Percentiles rank a stretch among this genome's conserved stretches.
phyloP scores from a whole-genome alignment of 2,797 vertebrate species.

The Channa striata region DNA sequence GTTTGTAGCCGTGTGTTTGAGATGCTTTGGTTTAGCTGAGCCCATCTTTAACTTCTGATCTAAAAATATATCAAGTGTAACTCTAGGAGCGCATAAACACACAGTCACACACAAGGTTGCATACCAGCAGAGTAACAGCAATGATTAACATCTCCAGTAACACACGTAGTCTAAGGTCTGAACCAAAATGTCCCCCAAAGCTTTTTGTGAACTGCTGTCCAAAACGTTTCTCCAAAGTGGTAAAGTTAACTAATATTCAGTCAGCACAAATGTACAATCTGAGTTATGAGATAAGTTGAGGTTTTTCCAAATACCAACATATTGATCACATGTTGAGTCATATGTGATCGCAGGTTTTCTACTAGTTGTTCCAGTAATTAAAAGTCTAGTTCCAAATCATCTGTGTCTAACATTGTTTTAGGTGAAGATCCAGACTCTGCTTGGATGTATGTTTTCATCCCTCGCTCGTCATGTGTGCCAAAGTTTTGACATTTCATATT shows the following conservation, averaged over 20 bases:
- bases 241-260: conserved; percentile 8
- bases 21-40: neutral
- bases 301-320: neutral
- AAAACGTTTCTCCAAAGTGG: conserved; percentile 15
- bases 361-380: neutral
- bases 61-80: conserved; percentile 70
- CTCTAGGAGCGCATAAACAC: conserved; percentile 32
- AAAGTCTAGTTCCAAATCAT: neutral
- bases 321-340: neutral
- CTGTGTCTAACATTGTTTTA: neutral
- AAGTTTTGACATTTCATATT: conserved; percentile 18
- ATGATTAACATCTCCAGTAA: conserved; percentile 67
- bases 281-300: neutral
- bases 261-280: neutral
- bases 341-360: neutral
- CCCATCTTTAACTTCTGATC: conserved; percentile 52
- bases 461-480: neutral
- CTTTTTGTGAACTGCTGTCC: conserved; percentile 4
- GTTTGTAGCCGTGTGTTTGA: too few species aligned
- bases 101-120: conserved; percentile 16
- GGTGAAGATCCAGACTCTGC: neutral
- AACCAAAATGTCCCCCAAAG: conserved; percentile 35
- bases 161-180: conserved; percentile 43
- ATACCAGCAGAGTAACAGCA: conserved; percentile 44
- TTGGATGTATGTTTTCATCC: neutral